A percentile compares a stretch with the other conserved stretches of the same genome.
Evolutionary conservation across 35 echinoderm and acorn worm species (phyloP).

Genomic region (Eucidaris tribuloides): DNA sequence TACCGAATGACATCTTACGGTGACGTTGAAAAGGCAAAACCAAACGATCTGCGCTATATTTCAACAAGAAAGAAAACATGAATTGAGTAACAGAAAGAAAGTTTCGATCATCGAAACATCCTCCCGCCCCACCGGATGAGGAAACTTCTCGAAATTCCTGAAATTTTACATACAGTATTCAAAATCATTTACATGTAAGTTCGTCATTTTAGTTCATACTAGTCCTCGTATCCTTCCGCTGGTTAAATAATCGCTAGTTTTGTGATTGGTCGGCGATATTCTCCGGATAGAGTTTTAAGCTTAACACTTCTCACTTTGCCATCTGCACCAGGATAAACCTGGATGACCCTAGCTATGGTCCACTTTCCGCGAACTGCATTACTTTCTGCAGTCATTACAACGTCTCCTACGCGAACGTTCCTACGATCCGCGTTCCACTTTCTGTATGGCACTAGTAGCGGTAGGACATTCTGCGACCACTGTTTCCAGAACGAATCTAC

Average conservation of each 20-base stretch:
- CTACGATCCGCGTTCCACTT: conserved; percentile 49
- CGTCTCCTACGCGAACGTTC: conserved; percentile 46
- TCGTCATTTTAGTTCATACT: not conserved
- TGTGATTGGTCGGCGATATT: conserved; percentile 45
- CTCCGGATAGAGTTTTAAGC: conserved; percentile 39
- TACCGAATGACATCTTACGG: too few relatives aligned
- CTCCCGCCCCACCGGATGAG: not conserved
- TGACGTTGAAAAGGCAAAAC: not conserved
- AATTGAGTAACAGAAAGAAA: too few relatives aligned
- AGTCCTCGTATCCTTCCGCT: conserved; percentile 62
- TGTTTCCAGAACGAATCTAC: conserved; percentile 49
- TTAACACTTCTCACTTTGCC: conserved; percentile 52
- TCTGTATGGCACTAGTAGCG: conserved; percentile 21
- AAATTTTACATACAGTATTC: not conserved
- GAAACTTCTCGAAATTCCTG: not conserved
- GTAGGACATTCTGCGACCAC: conserved; percentile 51
- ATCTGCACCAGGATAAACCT: conserved; percentile 64
- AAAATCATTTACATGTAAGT: not conserved
- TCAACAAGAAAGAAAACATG: too few relatives aligned
- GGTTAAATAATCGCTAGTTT: conserved; percentile 66
- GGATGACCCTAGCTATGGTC: conserved; percentile 29
- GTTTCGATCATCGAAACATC: conserved; percentile 4
- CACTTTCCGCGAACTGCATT: conserved; percentile 50
- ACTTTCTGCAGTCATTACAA: conserved; percentile 33
- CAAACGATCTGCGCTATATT: too few relatives aligned